A percentile compares a stretch with the other conserved stretches of the same genome.
phyloP scores from a whole-genome alignment of 2,888 invertebrate species.

The Philaethria dido region DNA sequence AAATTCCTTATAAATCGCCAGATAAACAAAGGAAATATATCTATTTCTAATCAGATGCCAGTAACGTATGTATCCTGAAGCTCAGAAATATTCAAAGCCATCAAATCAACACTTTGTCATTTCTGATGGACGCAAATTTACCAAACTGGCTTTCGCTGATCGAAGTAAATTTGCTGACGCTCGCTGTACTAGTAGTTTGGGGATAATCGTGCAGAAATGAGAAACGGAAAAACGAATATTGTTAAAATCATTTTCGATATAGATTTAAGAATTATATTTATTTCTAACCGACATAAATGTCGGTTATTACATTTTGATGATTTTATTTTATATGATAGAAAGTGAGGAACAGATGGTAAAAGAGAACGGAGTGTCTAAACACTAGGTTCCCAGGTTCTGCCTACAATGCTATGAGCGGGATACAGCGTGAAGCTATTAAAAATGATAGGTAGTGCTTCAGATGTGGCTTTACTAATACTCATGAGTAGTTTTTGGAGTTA shows the following conservation, averaged over 20 bases:
- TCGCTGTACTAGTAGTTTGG: constrained; percentile 28
- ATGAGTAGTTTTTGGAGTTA: too few species aligned
- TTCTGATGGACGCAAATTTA: constrained; percentile 35
- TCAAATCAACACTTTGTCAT: constrained; percentile 38
- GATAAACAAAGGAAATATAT: constrained; percentile 23
- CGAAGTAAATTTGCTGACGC: constrained; percentile 35
- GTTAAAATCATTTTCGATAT: not conserved
- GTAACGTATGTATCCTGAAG: constrained; percentile 16
- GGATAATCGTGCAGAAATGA: constrained; percentile 22
- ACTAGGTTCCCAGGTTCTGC: too few species aligned
- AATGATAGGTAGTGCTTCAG: too few species aligned
- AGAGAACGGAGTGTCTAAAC: too few species aligned
- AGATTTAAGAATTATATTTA: too few species aligned
- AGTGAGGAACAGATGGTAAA: too few species aligned
- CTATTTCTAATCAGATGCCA: constrained; percentile 15
- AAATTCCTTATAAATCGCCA: not conserved
- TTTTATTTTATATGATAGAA: too few species aligned
- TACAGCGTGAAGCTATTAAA: too few species aligned
- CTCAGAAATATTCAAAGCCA: constrained; percentile 37
- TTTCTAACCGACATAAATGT: too few species aligned
- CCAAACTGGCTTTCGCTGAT: constrained; percentile 30
- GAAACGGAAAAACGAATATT: constrained; percentile 4
- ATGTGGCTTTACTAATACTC: too few species aligned
- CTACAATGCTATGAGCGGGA: too few species aligned
- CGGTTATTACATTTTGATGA: too few species aligned